Percentiles rank a stretch among this genome's conserved stretches.
These are phyloP conservation scores for Smittia sp. DNA, from an alignment of 2,888 invertebrate species.

Conservation along the genomic window DNA sequence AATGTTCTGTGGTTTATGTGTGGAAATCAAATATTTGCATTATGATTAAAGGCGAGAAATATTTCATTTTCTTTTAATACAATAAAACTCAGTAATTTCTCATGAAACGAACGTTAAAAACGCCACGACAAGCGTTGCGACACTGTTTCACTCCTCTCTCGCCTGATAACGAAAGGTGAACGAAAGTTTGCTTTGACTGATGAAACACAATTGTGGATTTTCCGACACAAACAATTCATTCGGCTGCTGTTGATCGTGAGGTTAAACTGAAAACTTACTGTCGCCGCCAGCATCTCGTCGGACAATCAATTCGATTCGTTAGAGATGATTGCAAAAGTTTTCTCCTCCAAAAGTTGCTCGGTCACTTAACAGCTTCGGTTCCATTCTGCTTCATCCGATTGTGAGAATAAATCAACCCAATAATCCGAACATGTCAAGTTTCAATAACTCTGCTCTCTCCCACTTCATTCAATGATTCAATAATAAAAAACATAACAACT, in stretches of 20 bases:
- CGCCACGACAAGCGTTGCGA: constrained; percentile 12
- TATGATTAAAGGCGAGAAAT: constrained; percentile 33
- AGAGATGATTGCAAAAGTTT: background rate
- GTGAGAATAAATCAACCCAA: constrained; percentile 27
- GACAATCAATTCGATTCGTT: too few relatives aligned
- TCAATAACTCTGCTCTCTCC: background rate
- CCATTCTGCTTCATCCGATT: constrained; percentile 4
- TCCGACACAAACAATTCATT: too few relatives aligned
- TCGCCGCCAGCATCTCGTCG: too few relatives aligned
- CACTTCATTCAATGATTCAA: background rate
- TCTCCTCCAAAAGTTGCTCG: background rate
- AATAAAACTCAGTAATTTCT: constrained; percentile 11
- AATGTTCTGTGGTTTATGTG: constrained; percentile 12
- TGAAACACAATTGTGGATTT: background rate
- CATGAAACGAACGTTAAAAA: constrained; percentile 6
- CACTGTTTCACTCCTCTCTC: background rate
- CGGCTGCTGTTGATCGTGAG: too few relatives aligned
- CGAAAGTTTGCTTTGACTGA: background rate
- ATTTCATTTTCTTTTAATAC: background rate
- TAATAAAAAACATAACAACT: background rate
- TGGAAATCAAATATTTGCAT: constrained; percentile 35
- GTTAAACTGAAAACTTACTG: too few relatives aligned
- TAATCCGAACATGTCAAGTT: constrained; percentile 25
- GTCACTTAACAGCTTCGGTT: background rate
- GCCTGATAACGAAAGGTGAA: constrained; percentile 17